A percentile compares a stretch with the other conserved stretches of the same genome.
phyloP scores from a whole-genome alignment of 92 coral and sea anemone species.

The Hydrozoanthus gracilis region DNA sequence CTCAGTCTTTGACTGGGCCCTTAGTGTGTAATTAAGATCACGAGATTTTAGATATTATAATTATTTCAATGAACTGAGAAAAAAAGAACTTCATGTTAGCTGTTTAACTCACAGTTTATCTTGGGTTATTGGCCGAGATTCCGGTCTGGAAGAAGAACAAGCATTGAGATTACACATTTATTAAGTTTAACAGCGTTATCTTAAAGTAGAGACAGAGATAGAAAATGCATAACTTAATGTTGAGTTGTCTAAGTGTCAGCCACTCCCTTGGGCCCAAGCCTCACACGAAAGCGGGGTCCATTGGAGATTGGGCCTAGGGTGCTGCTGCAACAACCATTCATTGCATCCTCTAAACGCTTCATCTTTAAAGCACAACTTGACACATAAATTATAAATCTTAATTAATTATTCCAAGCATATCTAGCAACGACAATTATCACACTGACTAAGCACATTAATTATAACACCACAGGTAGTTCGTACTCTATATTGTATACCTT shows the following conservation, averaged over 20 bases:
- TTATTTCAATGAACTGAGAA: background rate
- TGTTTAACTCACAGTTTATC: constrained; percentile 41
- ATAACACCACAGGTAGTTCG: too few species aligned
- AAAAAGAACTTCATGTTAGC: constrained; percentile 24
- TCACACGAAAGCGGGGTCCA: too few species aligned
- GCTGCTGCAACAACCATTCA: too few species aligned
- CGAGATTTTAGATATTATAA: background rate
- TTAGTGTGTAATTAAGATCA: background rate
- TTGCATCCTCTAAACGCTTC: background rate
- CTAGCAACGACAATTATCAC: background rate
- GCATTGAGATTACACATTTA: constrained; percentile 11
- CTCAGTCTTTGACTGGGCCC: background rate
- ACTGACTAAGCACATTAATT: background rate
- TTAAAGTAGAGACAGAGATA: constrained; percentile 6
- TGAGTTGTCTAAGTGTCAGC: too few species aligned
- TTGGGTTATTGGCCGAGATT: constrained; percentile 34
- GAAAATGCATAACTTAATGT: background rate
- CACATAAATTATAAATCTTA: background rate
- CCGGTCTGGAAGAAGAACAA: constrained; percentile 37
- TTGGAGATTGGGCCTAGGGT: background rate
- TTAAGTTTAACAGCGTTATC: constrained; percentile 26
- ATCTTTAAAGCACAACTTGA: background rate
- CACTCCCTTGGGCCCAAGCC: too few species aligned
- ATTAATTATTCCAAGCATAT: background rate
- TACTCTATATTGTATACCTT: background rate